Evolutionary conservation across 2,888 invertebrate genomes (phyloP).

Genomic region (Tetheella fluctuosa): DNA sequence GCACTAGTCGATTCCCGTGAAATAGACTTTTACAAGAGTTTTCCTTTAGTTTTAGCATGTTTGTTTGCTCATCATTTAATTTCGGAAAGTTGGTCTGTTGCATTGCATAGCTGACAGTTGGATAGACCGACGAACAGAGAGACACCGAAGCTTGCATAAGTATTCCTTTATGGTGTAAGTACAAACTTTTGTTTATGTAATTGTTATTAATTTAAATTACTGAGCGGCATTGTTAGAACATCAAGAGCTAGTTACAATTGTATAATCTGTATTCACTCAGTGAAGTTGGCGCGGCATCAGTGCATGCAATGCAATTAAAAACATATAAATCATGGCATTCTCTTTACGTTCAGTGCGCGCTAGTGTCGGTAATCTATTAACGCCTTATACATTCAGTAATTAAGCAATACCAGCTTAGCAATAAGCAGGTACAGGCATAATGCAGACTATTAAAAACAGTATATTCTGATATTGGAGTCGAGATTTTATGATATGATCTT

Average conservation of each 20-base stretch:
- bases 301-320: slow-evolving; percentile 62
- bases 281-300: slow-evolving; percentile 34
- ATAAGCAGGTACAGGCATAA: neutral
- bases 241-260: slow-evolving; percentile 39
- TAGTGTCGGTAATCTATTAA: slow-evolving; percentile 33
- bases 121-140: too few relatives aligned
- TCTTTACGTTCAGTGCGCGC: slow-evolving; percentile 14
- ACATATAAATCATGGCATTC: slow-evolving; percentile 63
- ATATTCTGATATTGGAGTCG: too few relatives aligned
- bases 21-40: too few relatives aligned
- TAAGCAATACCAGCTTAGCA: slow-evolving; percentile 10
- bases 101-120: too few relatives aligned
- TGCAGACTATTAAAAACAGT: neutral
- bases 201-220: slow-evolving; percentile 36
- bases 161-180: neutral
- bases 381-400: slow-evolving; percentile 17
- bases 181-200: neutral
- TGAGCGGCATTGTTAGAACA: slow-evolving; percentile 26
- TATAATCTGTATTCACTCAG: slow-evolving; percentile 47
- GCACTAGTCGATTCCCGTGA: too few relatives aligned
- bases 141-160: too few relatives aligned
- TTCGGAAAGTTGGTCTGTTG: too few relatives aligned
- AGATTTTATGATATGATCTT: too few relatives aligned
- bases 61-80: too few relatives aligned
- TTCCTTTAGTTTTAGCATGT: too few relatives aligned